phyloP scores from a whole-genome alignment of 2,888 invertebrate genomes.

The Diarsia rubi region DNA sequence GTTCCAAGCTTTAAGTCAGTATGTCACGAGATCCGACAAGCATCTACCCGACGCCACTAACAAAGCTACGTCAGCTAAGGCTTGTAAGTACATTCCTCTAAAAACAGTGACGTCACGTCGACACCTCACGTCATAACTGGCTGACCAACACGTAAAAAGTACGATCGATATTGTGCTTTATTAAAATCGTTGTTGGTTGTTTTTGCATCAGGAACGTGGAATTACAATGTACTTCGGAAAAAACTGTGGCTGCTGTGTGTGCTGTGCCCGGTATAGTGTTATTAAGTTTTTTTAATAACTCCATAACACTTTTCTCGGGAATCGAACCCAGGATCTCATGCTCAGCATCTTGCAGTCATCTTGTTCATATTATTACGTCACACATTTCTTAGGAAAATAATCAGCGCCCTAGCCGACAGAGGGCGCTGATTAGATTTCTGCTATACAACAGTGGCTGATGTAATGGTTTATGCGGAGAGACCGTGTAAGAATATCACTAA shows the following conservation, averaged over 20 bases:
- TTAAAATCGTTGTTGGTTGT: not conserved
- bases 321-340: too few species aligned
- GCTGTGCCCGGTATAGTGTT: too few species aligned
- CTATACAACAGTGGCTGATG: not conserved
- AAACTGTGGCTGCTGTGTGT: too few species aligned
- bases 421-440: too few species aligned
- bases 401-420: too few species aligned
- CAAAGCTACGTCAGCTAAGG: slow-evolving; percentile 67
- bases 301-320: too few species aligned
- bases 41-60: slow-evolving; percentile 50
- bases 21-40: slow-evolving; percentile 51
- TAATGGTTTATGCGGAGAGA: not conserved
- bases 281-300: too few species aligned
- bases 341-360: too few species aligned
- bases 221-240: too few species aligned
- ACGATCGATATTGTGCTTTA: slow-evolving; percentile 15
- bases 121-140: slow-evolving; percentile 13
- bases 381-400: too few species aligned
- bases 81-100: slow-evolving; percentile 68
- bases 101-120: slow-evolving; percentile 63
- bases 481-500: not conserved
- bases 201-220: not conserved
- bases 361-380: too few species aligned
- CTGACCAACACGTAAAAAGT: not conserved
- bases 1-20: slow-evolving; percentile 2